phyloP scores from a whole-genome alignment of 2,888 invertebrate species.

The Drosophila neotestacea region DNA sequence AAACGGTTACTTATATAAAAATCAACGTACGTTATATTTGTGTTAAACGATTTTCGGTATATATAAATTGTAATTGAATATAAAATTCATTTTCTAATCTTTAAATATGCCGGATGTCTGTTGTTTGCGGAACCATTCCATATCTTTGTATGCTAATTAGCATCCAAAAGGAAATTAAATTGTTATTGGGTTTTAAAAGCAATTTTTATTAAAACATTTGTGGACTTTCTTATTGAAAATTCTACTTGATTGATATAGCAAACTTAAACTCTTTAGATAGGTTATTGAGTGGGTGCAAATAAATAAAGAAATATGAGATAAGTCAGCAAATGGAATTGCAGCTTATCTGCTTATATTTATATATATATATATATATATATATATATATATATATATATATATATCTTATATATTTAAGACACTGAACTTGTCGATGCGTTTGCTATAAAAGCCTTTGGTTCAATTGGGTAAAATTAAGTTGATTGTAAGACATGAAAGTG shows the following conservation, averaged over 20 bases:
- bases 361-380: too few relatives aligned
- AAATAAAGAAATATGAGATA: constrained; percentile 3
- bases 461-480: neutral
- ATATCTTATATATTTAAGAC: neutral
- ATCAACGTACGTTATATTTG: too few relatives aligned
- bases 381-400: too few relatives aligned
- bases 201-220: constrained; percentile 6
- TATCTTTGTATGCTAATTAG: neutral
- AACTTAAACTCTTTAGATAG: constrained; percentile 9
- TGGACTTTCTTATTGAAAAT: constrained; percentile 5
- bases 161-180: constrained; percentile 5
- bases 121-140: neutral
- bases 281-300: constrained; percentile 20
- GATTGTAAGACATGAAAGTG: constrained; percentile 48
- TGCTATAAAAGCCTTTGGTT: constrained; percentile 18
- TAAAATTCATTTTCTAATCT: too few relatives aligned
- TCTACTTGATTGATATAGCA: neutral
- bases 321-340: neutral
- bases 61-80: too few relatives aligned
- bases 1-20: too few relatives aligned
- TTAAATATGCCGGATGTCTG: neutral
- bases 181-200: neutral
- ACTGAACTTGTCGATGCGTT: neutral
- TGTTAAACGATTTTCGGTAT: too few relatives aligned
- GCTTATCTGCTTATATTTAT: neutral